A percentile compares a stretch with the other conserved stretches of the same genome.
Conservation (phyloP, 2,113 vertebrate species). For the Solea senegalensis region DNA sequence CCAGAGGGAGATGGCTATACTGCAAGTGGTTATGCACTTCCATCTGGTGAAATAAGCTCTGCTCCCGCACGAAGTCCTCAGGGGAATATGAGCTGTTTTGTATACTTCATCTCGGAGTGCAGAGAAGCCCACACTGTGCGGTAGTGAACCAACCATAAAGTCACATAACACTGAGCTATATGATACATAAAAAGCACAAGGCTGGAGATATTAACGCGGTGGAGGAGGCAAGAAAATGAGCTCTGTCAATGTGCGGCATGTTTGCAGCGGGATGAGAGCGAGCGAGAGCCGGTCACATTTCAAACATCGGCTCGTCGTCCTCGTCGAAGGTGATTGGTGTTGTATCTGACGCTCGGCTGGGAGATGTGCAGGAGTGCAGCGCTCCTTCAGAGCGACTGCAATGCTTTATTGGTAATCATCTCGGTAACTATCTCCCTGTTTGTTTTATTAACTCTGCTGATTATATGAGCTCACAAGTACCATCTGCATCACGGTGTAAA, state of each 20-base stretch:
- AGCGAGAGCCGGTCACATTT: constrained; percentile 6
- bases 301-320: constrained; percentile 10
- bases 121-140: too few relatives aligned
- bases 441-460: constrained; percentile 32
- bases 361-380: not conserved
- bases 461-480: not conserved
- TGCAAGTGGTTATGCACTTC: constrained; percentile 12
- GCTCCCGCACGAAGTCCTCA: constrained; percentile 12
- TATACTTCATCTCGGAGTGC: not conserved
- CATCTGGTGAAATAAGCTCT: constrained; percentile 11
- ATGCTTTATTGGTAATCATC: constrained; percentile 11
- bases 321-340: constrained; percentile 12
- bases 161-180: not conserved
- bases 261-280: not conserved
- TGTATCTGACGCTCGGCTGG: constrained; percentile 15
- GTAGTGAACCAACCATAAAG: too few relatives aligned
- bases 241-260: constrained; percentile 1
- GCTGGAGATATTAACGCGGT: constrained; percentile 12
- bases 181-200: constrained; percentile 25
- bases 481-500: constrained; percentile 2
- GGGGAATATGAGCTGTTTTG: constrained; percentile 8
- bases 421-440: constrained; percentile 10
- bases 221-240: constrained; percentile 16
- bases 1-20: not conserved
- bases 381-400: not conserved